Percentiles rank a stretch among this genome's conserved stretches.
Conservation (phyloP, 2,113 vertebrate genomes). For the Sturnira hondurensis region DNA sequence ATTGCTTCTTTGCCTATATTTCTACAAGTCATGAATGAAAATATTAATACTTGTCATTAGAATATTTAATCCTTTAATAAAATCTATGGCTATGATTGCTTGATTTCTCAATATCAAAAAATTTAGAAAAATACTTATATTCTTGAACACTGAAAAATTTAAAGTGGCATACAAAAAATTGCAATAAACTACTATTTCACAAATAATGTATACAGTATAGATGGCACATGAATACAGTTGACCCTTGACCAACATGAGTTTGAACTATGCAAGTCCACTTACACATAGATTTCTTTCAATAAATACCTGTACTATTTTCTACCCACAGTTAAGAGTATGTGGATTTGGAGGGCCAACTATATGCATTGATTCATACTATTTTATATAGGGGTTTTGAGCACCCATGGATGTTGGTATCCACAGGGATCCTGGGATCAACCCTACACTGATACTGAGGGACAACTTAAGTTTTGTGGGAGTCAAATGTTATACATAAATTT, state of each 20-base stretch:
- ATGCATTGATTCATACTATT: neutral
- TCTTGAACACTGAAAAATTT: neutral
- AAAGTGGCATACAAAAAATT: neutral
- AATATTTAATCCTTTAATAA: neutral
- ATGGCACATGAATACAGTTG: neutral
- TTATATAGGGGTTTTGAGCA: neutral
- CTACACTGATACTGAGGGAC: neutral
- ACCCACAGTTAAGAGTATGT: neutral
- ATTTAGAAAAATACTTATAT: neutral
- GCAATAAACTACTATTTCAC: neutral
- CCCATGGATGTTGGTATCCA: neutral
- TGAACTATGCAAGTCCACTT: neutral
- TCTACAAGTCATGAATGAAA: neutral
- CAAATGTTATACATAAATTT: neutral
- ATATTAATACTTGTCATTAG: neutral
- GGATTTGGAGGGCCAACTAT: neutral
- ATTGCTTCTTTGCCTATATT: neutral
- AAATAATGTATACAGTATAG: neutral
- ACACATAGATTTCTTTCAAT: neutral
- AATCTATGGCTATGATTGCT: neutral
- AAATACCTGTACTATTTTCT: neutral
- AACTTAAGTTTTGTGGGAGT: neutral
- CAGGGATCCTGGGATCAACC: neutral
- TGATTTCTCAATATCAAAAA: constrained; percentile 11
- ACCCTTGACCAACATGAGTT: no score